Evolutionary conservation across 1,140 invertebrate species (phyloP).

Genomic region (Nephotettix cincticeps): DNA sequence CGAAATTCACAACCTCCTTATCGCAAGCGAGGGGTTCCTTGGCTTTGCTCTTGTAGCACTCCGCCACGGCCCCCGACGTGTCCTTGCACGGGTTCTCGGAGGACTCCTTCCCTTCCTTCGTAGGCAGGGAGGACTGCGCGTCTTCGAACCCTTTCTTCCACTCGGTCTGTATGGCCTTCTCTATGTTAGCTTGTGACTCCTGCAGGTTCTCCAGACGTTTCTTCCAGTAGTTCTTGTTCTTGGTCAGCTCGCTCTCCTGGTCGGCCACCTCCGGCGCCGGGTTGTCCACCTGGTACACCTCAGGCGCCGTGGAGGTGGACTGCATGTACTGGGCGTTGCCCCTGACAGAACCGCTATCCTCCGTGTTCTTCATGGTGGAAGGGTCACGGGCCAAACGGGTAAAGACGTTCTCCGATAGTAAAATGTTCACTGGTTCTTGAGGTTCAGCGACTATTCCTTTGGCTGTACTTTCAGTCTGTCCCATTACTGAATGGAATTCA

Average conservation of each 20-base stretch:
- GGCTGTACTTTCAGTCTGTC: neutral
- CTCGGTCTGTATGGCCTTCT: neutral
- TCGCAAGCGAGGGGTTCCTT: neutral
- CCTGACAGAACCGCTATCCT: too few species aligned
- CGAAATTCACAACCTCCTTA: neutral
- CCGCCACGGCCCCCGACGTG: neutral
- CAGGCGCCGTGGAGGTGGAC: too few species aligned
- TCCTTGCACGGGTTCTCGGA: neutral
- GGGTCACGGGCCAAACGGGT: neutral
- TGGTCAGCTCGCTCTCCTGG: neutral
- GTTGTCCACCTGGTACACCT: neutral
- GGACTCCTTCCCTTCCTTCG: neutral
- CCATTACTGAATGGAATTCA: neutral
- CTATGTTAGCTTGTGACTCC: neutral
- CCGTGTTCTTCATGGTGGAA: too few species aligned
- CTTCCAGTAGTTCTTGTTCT: slow-evolving; percentile 17
- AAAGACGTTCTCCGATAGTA: neutral
- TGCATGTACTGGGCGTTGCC: too few species aligned
- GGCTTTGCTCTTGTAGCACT: neutral
- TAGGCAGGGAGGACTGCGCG: neutral
- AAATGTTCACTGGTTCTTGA: neutral
- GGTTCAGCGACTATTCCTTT: neutral
- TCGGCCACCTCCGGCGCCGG: neutral
- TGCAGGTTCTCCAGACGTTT: neutral
- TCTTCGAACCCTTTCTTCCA: neutral